Percentiles rank a stretch among this genome's conserved stretches.
These are phyloP conservation scores for Bombus affinis DNA, from an alignment of 1,140 invertebrate genomes.

Conservation along the genomic window DNA sequence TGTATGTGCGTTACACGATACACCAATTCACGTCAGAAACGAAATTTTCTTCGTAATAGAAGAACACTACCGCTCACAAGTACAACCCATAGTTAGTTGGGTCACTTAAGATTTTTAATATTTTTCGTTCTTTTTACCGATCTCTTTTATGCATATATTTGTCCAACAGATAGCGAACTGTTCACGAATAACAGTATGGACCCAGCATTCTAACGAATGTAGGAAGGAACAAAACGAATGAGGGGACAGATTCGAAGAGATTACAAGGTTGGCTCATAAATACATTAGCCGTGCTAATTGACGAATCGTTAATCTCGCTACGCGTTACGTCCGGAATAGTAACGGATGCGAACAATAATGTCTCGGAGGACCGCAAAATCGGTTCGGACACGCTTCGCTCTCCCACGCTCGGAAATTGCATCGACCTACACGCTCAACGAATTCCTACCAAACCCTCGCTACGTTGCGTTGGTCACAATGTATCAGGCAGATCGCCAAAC, in stretches of 20 bases:
- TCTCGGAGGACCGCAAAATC: slow-evolving; percentile 45
- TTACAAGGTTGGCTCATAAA: slow-evolving; percentile 53
- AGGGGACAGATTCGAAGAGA: background rate
- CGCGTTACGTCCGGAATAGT: slow-evolving; percentile 55
- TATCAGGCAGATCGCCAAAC: slow-evolving; percentile 37
- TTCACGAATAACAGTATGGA: background rate
- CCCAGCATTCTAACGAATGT: background rate
- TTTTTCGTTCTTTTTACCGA: too few relatives aligned
- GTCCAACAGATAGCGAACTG: too few relatives aligned
- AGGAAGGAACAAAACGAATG: background rate
- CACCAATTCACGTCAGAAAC: too few relatives aligned
- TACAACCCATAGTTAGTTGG: too few relatives aligned
- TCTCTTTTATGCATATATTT: too few relatives aligned
- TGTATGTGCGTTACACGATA: too few relatives aligned
- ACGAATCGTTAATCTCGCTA: slow-evolving; percentile 67
- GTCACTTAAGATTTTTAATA: too few relatives aligned
- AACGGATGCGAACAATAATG: slow-evolving; percentile 68
- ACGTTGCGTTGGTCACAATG: background rate
- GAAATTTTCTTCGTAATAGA: background rate
- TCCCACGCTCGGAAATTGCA: slow-evolving; percentile 36
- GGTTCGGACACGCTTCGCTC: slow-evolving; percentile 28
- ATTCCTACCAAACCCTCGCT: slow-evolving; percentile 10
- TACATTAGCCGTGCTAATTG: slow-evolving; percentile 68
- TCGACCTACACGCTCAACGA: slow-evolving; percentile 19
- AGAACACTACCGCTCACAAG: too few relatives aligned